Base-by-base conservation (phyloP, 2,888 invertebrate genomes). In the Amphimallon solstitiale region DNA sequence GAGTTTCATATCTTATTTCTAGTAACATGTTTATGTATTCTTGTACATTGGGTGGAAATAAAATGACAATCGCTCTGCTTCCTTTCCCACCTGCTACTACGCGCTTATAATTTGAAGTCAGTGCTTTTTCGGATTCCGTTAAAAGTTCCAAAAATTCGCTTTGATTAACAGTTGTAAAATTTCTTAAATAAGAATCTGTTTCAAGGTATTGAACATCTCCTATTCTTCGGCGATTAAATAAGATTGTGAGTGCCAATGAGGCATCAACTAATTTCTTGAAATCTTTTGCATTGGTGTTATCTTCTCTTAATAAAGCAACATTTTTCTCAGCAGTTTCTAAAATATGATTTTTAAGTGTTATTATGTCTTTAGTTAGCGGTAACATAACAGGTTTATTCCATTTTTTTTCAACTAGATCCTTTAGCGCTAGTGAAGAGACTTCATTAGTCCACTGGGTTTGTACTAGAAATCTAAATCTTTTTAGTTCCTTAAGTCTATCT, bases 51-150 rank as follows among this genome's bases (percentile, higher is more conserved):
- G 17, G 14, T 6, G 63, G 65, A 54, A 69, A 63, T 34, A 67
- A 51, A 40, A 69, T 67, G 0, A 63, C 63, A 43, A 68, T 68
- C 12, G 71, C 73, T 51, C 75, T 65, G 14, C 67, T 71, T 0
- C 74, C 75, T 68, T 76, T 75, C 10, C 73, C 74, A 59, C 70
- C 60, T 66, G 70, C 74, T 2, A 74, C 19, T 7, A 76, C 71
- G 37, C 75, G 45, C 66, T 70, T 75, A 67, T 75, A 76, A 54
- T 70, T 56, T 21, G 19, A 69, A n/a, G 75, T 71, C 35, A 74
- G 38, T 40, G 49, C 35, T 65, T 68, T 71, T 69, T 74, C 73
- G 7, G 65, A 60, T 66, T 69, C 70, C 0, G 71, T 63, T 64
- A 74, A 54, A 10, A 63, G 59, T 43, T 52, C 51, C 68, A 72